Evolutionary conservation across 2,797 vertebrate species (phyloP).

Genomic region (Danio tinwini): DNA sequence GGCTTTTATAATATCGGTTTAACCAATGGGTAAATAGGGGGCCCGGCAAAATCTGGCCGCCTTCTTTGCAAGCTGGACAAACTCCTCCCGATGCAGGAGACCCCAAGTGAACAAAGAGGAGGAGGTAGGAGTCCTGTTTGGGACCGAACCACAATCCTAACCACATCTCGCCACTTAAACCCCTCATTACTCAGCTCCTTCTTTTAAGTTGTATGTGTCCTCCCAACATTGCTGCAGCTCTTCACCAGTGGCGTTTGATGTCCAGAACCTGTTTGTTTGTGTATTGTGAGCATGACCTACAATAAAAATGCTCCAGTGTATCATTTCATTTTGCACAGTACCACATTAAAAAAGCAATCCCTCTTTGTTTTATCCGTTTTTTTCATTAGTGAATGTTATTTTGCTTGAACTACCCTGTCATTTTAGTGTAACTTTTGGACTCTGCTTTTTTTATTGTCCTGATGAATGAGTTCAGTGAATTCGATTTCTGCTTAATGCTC

Average conservation of each 20-base stretch:
- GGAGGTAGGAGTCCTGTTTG: slow-evolving; percentile 88
- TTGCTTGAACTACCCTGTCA: slow-evolving; percentile 17
- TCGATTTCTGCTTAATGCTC: slow-evolving; percentile 5
- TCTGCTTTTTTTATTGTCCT: slow-evolving; percentile 13
- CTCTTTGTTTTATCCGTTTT: slow-evolving; percentile 1
- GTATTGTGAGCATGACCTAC: neutral
- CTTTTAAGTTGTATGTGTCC: neutral
- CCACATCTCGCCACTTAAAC: slow-evolving; percentile 42
- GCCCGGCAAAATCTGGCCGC: slow-evolving; percentile 90
- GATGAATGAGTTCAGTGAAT: slow-evolving; percentile 7
- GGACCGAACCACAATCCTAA: slow-evolving; percentile 58
- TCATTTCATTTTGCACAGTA: slow-evolving; percentile 2
- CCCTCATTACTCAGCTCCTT: slow-evolving; percentile 46
- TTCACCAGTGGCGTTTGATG: slow-evolving; percentile 7
- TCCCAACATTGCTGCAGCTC: slow-evolving; percentile 5
- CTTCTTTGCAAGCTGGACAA: slow-evolving; percentile 88
- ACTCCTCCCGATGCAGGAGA: slow-evolving; percentile 88
- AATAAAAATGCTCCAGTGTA: neutral
- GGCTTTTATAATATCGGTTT: slow-evolving; percentile 72
- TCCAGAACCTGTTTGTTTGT: neutral
- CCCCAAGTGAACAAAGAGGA: slow-evolving; percentile 93
- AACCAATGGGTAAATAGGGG: slow-evolving; percentile 94
- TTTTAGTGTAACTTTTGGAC: neutral
- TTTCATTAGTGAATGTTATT: slow-evolving; percentile 13
- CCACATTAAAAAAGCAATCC: neutral